A percentile compares a stretch with the other conserved stretches of the same genome.
Evolutionary conservation across 2,113 vertebrate species (phyloP).

Genomic region (Brachyistius frenatus): DNA sequence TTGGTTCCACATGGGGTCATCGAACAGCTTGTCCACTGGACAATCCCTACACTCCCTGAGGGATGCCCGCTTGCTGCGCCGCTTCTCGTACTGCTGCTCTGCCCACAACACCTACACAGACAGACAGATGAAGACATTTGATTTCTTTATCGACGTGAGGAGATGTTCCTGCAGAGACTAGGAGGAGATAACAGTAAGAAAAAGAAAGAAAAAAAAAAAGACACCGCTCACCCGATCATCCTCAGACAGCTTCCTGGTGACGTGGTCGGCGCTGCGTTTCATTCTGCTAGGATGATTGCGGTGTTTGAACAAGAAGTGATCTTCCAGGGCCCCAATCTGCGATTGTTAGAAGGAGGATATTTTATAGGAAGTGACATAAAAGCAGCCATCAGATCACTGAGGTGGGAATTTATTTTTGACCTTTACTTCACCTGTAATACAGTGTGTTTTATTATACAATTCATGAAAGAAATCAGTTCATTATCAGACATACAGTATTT

Average conservation of each 20-base stretch:
- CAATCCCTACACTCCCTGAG: constrained; percentile 82
- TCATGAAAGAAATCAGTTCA: background rate
- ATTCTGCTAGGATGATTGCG: constrained; percentile 89
- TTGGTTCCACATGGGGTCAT: constrained; percentile 98
- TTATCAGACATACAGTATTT: too few species aligned
- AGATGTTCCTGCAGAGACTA: background rate
- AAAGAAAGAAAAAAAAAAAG: background rate
- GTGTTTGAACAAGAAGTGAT: constrained; percentile 95
- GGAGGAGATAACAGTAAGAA: background rate
- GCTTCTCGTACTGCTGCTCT: constrained; percentile 96
- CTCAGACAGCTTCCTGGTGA: constrained; percentile 93
- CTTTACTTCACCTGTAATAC: background rate
- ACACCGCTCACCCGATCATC: constrained; percentile 89
- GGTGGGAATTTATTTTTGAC: too few species aligned
- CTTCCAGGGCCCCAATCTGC: constrained; percentile 95
- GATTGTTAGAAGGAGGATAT: constrained; percentile 7
- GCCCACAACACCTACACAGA: constrained; percentile 91
- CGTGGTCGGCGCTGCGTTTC: constrained; percentile 90
- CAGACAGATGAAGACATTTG: background rate
- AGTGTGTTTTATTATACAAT: background rate
- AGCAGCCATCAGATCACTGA: constrained; percentile 9
- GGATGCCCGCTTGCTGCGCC: constrained; percentile 87
- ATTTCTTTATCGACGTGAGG: background rate
- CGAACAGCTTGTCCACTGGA: constrained; percentile 90
- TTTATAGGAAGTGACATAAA: constrained; percentile 43